Percentiles rank a stretch among this genome's conserved stretches.
phyloP scores from a whole-genome alignment of 2,113 vertebrate genomes.

The Galeopterus variegatus region DNA sequence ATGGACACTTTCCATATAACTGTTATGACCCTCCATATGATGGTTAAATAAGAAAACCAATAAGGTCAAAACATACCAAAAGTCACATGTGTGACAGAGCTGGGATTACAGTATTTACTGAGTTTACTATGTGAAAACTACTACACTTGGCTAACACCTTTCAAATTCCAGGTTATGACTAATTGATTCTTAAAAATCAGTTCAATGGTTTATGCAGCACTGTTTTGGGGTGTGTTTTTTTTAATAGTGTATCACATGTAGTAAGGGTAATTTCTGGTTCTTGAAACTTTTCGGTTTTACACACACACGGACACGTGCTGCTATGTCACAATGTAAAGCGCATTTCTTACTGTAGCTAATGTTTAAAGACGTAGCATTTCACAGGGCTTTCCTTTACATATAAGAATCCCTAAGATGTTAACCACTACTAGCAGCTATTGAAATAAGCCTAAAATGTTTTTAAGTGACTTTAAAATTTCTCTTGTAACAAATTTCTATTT shows the following conservation, averaged over 20 bases:
- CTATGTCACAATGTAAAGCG: not conserved
- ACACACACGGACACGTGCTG: not conserved
- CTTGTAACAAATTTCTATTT: not conserved
- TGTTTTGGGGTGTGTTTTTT: not conserved
- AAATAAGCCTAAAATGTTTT: constrained; percentile 33
- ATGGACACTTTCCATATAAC: not conserved
- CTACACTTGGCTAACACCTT: not conserved
- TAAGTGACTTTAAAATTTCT: not conserved
- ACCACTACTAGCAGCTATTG: not conserved
- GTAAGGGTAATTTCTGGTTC: constrained; percentile 19
- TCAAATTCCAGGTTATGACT: not conserved
- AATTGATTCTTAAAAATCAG: not conserved
- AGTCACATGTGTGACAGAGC: not conserved
- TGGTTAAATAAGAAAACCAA: not conserved
- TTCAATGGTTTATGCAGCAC: not conserved
- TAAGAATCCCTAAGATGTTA: not conserved
- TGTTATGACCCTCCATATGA: not conserved
- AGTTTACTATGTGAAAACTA: not conserved
- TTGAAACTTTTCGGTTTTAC: not conserved
- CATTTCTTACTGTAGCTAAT: not conserved
- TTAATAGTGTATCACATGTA: not conserved
- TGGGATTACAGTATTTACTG: not conserved
- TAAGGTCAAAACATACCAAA: not conserved
- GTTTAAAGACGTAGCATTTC: not conserved
- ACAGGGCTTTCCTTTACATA: not conserved